Base-by-base conservation (phyloP, 2,113 vertebrate species). In the Eudyptes chrysolophus region DNA sequence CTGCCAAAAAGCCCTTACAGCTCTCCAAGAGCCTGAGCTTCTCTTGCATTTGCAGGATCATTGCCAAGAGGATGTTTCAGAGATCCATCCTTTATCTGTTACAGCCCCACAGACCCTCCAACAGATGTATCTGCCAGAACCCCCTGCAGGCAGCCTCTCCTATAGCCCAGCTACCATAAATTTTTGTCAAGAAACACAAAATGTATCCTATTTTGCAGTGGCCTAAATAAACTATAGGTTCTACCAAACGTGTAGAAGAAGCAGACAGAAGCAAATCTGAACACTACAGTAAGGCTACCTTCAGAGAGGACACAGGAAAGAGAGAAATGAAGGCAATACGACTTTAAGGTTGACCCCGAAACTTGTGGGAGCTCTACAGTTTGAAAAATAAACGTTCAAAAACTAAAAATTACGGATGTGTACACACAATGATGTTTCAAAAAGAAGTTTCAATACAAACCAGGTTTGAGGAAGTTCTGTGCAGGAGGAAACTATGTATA, bases 131-230 rank as follows among this genome's bases (percentile, higher is more conserved):
- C 42, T 64, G 51, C 42, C 66, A 86, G 57, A 82, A 75, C 0
- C 1, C 40, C 32, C 34, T 71, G 34, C 48, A 90, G 34, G 36
- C 15, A 97, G 46, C n/a, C 46, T 77, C 44, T 70, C 54, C 38
- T 79, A 27, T 5, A 49, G 57, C 52, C 85, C 18, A 76, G n/a
- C 15, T 69, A 66, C 26, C 0, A 0, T 16, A 8, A 8, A 44
- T 24, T 49, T 77, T 86, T 58, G n/a, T 29, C 34, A 86, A 69
- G 21, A 77, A 76, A 57, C 38, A 82, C 13, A 70, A 70, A 24
- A 55, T 40, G 16, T 36, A 72, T n/a, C 13, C 38, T 81, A 25
- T 80, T 94, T 90, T 57, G 40, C 60, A 87, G 65, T 26, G 29
- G 11, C 51, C n/a, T 66, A 62, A 71, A 81, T 4, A 71, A n/a